phyloP scores from a whole-genome alignment of 2,888 invertebrate species.

The Agonopterix arenella region DNA sequence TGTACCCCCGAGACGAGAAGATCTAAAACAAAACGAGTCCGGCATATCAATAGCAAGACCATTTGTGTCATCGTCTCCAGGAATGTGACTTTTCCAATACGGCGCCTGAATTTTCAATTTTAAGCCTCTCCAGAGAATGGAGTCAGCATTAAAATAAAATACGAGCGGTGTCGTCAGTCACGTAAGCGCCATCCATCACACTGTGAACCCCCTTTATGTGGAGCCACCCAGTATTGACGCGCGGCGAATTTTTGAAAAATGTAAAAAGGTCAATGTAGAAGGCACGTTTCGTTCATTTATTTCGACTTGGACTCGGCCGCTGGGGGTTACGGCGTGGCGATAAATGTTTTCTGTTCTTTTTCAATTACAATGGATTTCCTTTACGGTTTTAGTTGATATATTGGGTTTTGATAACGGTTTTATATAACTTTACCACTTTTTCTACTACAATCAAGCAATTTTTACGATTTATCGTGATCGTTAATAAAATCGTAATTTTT shows the following conservation, averaged over 20 bases:
- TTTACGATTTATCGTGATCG: too few relatives aligned
- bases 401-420: too few relatives aligned
- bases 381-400: not conserved
- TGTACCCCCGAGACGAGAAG: not conserved
- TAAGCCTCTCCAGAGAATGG: constrained; percentile 50
- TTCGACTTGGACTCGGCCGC: constrained; percentile 45
- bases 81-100: constrained; percentile 44
- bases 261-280: constrained; percentile 65
- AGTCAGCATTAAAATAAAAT: constrained; percentile 69
- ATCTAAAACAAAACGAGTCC: not conserved
- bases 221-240: constrained; percentile 54
- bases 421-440: too few relatives aligned
- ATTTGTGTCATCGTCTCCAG: constrained; percentile 11
- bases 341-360: constrained; percentile 45
- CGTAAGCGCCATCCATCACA: constrained; percentile 71
- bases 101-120: constrained; percentile 72
- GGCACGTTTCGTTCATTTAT: constrained; percentile 68
- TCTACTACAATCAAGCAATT: too few relatives aligned
- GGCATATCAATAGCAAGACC: constrained; percentile 7
- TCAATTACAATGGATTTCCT: constrained; percentile 29
- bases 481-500: too few relatives aligned
- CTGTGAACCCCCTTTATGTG: constrained; percentile 38
- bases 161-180: constrained; percentile 55
- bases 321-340: constrained; percentile 29
- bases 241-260: constrained; percentile 73